Conservation (phyloP, 2,888 invertebrate genomes). For the Ischnus inquisitorius region DNA sequence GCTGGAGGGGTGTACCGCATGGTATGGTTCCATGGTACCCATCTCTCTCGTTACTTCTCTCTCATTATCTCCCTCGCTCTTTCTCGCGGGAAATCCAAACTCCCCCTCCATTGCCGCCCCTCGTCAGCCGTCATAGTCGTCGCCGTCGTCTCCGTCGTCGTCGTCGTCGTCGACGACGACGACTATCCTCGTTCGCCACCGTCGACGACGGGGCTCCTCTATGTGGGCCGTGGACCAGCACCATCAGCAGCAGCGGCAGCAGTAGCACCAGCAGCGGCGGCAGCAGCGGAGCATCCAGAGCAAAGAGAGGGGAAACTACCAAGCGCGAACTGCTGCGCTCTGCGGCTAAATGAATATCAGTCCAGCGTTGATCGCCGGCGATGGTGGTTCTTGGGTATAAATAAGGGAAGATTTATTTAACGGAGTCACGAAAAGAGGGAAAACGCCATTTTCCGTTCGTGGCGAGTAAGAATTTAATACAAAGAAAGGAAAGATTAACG, state of each 20-base stretch:
- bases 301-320: conserved; percentile 66
- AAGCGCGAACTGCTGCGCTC: conserved; percentile 79
- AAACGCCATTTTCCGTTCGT: conserved; percentile 48
- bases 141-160: conserved; percentile 31
- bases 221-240: conserved; percentile 57
- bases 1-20: conserved; percentile 72
- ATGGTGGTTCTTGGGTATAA: conserved; percentile 78
- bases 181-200: conserved; percentile 61
- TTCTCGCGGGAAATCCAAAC: not conserved
- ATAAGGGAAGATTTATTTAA: conserved; percentile 50
- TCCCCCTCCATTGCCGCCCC: conserved; percentile 33
- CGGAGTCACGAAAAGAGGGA: conserved; percentile 21
- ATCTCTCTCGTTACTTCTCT: conserved; percentile 41
- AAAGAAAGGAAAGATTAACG: not conserved
- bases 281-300: conserved; percentile 64
- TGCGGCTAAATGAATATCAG: conserved; percentile 83
- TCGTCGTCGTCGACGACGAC: conserved; percentile 41
- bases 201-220: conserved; percentile 61
- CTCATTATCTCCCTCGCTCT: conserved; percentile 25
- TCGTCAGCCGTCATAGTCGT: conserved; percentile 32
- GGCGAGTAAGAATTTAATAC: conserved; percentile 4
- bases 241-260: conserved; percentile 55
- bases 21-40: conserved; percentile 65
- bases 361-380: conserved; percentile 84
- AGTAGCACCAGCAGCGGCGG: conserved; percentile 39